A percentile compares a stretch with the other conserved stretches of the same genome.
These are phyloP conservation scores for Butorides virescens DNA, from an alignment of 2,113 vertebrate species.

Conservation along the genomic window DNA sequence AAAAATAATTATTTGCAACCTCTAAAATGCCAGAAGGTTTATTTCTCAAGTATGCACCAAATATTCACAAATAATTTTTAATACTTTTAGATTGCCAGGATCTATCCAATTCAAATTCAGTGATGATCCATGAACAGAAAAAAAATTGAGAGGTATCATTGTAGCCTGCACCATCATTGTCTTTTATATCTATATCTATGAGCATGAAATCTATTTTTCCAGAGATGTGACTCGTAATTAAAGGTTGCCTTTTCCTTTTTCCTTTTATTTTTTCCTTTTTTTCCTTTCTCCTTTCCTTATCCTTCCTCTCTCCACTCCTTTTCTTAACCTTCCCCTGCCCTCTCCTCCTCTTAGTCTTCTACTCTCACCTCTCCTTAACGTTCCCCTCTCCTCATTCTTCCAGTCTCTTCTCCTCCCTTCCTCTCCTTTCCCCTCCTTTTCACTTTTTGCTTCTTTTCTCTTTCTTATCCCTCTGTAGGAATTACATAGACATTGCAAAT, in stretches of 20 bases:
- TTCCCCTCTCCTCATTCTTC: neutral
- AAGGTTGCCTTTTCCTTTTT: neutral
- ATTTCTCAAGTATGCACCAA: neutral
- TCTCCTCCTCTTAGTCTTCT: neutral
- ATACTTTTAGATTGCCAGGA: neutral
- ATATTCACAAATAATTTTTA: neutral
- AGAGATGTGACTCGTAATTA: neutral
- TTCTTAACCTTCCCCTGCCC: fast-evolving
- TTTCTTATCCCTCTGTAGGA: neutral
- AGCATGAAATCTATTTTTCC: neutral
- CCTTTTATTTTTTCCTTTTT: neutral
- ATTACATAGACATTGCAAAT: neutral
- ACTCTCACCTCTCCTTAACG: too few relatives aligned
- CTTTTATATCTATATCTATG: neutral
- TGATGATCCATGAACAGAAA: neutral
- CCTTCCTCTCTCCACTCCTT: neutral
- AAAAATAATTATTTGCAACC: neutral
- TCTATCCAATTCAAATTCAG: neutral
- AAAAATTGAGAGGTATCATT: neutral
- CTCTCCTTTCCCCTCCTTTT: neutral
- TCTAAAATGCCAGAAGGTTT: neutral
- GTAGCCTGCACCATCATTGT: neutral
- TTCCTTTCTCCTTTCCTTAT: neutral
- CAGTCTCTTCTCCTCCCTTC: neutral
- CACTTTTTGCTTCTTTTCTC: neutral